Evolutionary conservation across 2,113 vertebrate genomes (phyloP).

Genomic region (Melanerpes formicivorus): DNA sequence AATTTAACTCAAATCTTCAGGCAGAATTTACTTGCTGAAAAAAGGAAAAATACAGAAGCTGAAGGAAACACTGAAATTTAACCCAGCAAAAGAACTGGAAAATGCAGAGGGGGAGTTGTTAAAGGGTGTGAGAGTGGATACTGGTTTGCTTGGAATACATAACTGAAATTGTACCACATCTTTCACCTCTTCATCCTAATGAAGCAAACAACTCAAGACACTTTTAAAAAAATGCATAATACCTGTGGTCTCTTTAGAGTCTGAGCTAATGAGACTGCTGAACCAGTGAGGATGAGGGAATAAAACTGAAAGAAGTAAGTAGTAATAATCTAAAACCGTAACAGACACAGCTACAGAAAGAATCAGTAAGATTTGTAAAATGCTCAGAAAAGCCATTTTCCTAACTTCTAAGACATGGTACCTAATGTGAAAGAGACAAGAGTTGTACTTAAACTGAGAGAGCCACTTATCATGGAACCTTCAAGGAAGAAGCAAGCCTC

Average conservation of each 20-base stretch:
- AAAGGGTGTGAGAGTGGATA: background rate
- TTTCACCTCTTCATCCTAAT: background rate
- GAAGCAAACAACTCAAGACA: background rate
- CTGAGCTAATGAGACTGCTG: background rate
- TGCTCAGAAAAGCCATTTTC: background rate
- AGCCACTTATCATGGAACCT: background rate
- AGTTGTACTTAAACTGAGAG: background rate
- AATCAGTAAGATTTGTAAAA: background rate
- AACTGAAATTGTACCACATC: background rate
- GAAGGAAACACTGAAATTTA: background rate
- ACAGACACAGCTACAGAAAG: background rate
- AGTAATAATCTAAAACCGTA: background rate
- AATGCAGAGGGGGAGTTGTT: background rate
- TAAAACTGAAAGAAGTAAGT: background rate
- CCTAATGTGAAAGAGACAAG: background rate
- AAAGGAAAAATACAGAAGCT: background rate
- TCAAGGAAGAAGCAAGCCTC: too few relatives aligned
- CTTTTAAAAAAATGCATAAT: background rate
- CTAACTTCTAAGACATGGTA: background rate
- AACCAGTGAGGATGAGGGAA: background rate
- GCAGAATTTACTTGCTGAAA: background rate
- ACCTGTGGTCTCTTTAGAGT: background rate
- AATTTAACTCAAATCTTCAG: background rate
- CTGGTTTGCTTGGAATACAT: background rate
- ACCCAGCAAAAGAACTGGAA: background rate